phyloP scores from a whole-genome alignment of 1,140 invertebrate genomes.

The Protaetia brevitarsis region DNA sequence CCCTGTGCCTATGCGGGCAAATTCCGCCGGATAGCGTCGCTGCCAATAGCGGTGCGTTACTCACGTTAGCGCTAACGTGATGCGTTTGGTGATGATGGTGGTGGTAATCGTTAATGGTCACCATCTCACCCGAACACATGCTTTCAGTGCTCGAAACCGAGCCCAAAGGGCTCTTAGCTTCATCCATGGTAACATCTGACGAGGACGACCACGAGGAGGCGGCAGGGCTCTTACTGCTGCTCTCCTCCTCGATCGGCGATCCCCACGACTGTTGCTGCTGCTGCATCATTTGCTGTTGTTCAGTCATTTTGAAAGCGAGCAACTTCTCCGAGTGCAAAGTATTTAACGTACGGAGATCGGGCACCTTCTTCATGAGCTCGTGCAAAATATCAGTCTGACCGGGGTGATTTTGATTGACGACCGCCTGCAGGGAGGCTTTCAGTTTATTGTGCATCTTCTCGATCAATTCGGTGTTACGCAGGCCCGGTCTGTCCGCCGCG shows the following conservation, averaged over 20 bases:
- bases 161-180: constrained; percentile 78
- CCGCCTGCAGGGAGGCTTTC: constrained; percentile 79
- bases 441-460: constrained; percentile 89
- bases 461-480: constrained; percentile 87
- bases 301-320: constrained; percentile 87
- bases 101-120: constrained; percentile 62
- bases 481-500: constrained; percentile 86
- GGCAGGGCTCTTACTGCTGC: constrained; percentile 56
- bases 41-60: constrained; percentile 68
- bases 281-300: constrained; percentile 76
- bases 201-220: constrained; percentile 65
- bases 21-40: constrained; percentile 70
- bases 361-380: constrained; percentile 90
- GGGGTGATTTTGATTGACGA: constrained; percentile 82
- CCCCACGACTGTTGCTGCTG: constrained; percentile 59
- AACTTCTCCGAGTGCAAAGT: constrained; percentile 95
- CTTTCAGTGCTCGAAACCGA: constrained; percentile 84
- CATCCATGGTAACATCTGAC: constrained; percentile 68
- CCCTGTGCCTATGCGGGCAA: constrained; percentile 66
- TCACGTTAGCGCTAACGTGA: constrained; percentile 52
- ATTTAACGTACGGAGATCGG: constrained; percentile 91
- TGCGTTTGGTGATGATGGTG: constrained; percentile 46
- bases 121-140: constrained; percentile 62
- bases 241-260: constrained; percentile 59
- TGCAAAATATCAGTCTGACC: constrained; percentile 74